A percentile compares a stretch with the other conserved stretches of the same genome.
Conservation (phyloP, 2,797 vertebrate genomes). For the Pseudomugil gertrudae region DNA sequence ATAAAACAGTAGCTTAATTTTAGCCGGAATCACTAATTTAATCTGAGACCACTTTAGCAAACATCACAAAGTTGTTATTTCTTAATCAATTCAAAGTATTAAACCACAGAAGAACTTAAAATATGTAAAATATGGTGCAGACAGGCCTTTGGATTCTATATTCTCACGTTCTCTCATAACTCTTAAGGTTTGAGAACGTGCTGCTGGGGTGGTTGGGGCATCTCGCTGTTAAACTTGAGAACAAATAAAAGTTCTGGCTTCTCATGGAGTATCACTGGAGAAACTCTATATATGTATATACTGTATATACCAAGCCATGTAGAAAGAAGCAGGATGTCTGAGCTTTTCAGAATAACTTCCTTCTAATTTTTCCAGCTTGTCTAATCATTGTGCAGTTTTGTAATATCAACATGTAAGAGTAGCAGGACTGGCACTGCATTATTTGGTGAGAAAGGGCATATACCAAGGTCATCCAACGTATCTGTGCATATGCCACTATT, state of each 20-base stretch:
- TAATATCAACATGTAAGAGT: constrained; percentile 35
- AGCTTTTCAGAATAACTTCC: constrained; percentile 14
- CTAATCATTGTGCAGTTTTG: constrained; percentile 39
- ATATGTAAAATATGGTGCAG: not conserved
- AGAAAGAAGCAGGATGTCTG: constrained; percentile 27
- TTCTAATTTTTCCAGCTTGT: not conserved
- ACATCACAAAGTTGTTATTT: not conserved
- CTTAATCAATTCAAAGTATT: constrained; percentile 5
- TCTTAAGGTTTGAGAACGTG: constrained; percentile 1
- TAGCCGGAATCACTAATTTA: not conserved
- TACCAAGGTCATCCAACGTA: constrained; percentile 66
- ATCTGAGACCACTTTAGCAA: not conserved
- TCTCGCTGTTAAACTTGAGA: too few species aligned
- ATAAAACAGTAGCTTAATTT: constrained; percentile 10
- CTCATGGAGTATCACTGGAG: too few species aligned
- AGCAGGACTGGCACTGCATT: constrained; percentile 56
- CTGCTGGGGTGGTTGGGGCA: too few species aligned
- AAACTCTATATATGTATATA: constrained; percentile 25
- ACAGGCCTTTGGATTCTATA: not conserved
- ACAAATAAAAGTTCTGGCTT: too few species aligned
- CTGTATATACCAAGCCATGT: constrained; percentile 19
- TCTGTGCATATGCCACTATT: constrained; percentile 25
- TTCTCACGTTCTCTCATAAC: not conserved
- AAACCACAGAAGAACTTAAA: not conserved
- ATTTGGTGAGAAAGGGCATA: constrained; percentile 55